A percentile compares a stretch with the other conserved stretches of the same genome.
phyloP scores from a whole-genome alignment of 2,113 vertebrate genomes.

The Scalopus aquaticus region DNA sequence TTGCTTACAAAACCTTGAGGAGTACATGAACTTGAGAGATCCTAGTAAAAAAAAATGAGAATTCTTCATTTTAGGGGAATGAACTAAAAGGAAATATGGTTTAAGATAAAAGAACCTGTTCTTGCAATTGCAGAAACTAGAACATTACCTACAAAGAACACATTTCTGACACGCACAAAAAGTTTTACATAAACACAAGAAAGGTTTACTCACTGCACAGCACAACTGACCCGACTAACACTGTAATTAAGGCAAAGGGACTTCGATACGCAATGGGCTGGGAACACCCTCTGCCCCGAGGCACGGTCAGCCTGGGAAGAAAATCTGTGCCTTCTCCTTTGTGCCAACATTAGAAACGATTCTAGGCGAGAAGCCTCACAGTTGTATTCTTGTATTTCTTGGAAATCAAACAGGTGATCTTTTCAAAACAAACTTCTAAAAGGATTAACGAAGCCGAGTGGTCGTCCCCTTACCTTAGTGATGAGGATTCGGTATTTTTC shows the following conservation, averaged over 20 bases:
- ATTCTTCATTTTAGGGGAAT: constrained; percentile 26
- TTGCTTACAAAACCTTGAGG: constrained; percentile 6
- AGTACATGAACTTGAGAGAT: constrained; percentile 6
- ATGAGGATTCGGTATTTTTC: constrained; percentile 99
- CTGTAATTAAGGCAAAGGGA: not conserved
- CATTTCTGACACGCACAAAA: constrained; percentile 35
- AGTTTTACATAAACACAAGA: not conserved
- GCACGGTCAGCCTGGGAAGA: not conserved
- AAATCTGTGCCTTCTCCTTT: constrained; percentile 19
- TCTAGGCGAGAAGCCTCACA: not conserved
- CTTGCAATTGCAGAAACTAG: constrained; percentile 24
- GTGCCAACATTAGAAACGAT: not conserved
- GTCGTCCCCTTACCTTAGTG: constrained; percentile 91
- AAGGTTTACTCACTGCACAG: not conserved
- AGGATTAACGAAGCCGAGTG: not conserved
- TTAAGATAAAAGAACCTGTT: not conserved
- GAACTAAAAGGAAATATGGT: not conserved
- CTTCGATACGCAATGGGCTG: not conserved
- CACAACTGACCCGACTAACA: not conserved
- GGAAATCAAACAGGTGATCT: not conserved
- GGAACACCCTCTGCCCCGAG: not conserved
- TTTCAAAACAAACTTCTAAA: not conserved
- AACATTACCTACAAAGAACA: not conserved
- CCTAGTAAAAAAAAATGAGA: constrained; percentile 1
- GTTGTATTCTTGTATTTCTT: constrained; percentile 15